Base-by-base conservation (phyloP, 2,113 vertebrate species). In the Thinocorus orbignyianus region DNA sequence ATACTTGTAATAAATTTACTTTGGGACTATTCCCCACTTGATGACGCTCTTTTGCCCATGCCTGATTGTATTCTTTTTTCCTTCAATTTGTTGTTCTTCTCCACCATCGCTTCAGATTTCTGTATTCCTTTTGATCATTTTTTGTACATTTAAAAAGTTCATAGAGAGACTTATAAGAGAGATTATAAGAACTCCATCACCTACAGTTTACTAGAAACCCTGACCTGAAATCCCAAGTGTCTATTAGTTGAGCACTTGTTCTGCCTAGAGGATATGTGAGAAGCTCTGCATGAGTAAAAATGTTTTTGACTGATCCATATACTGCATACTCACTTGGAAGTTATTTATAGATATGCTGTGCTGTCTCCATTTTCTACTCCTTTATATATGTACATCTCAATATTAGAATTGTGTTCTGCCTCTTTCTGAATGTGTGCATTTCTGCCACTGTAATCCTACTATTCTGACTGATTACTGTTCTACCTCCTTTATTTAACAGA, bases 1-100 rank as follows among this genome's bases (percentile, higher is more conserved):
- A 85, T 93, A 81, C 13, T n/a, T 82, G 88, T 86, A 92, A 90
- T 35, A 62, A 69, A 96, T 87, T 95, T 94, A 37, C 28, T 88
- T 93, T 87, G 64, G 74, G 85, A 93, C 44, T 88, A 70, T 93
- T 97, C 65, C 76, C 51, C 54, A 65, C 9, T 37, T 16, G 22
- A 71, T 93, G 81, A 92, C 64, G 60, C 60, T 92, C 69, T 92
- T 92, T 86, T 84, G 31, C 71, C 48, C 55, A 28, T 87, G 41
- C 24, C 55, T 81, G 20, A 66, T 33, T 51, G 30, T 37, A 92
- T 92, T 71, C 3, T 14, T 83, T 68, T 33, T 72, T 31, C 66
- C 39, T 39, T 92, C 30, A 57, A 11, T 95, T 55, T 76, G 26
- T 86, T 74, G 30, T 52, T 55, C 28, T 91, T 95, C 72, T 73